Percentiles rank a stretch among this genome's conserved stretches.
Conservation (phyloP, 2,113 vertebrate genomes). For the Sterrhoptilus dennistouni region DNA sequence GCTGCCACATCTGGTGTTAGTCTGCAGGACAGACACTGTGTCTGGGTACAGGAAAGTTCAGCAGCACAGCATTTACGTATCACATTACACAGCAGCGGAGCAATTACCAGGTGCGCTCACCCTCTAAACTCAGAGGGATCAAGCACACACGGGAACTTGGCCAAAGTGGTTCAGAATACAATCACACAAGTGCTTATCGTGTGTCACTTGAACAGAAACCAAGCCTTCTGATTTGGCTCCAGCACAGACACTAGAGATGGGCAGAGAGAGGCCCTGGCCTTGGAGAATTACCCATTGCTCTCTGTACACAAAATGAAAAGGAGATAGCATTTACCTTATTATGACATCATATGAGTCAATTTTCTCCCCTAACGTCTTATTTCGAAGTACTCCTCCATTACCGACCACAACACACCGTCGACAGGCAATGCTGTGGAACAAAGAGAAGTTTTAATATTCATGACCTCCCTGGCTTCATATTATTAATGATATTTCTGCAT, state of each 20-base stretch:
- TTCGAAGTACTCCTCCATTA: conserved; percentile 81
- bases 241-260: background rate
- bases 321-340: conserved; percentile 75
- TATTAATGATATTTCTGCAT: background rate
- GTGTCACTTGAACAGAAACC: background rate
- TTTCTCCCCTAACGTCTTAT: conserved; percentile 78
- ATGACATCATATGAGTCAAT: conserved; percentile 81
- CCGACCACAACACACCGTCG: conserved; percentile 80
- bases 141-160: background rate
- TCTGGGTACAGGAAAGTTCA: background rate
- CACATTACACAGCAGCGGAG: background rate
- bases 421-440: conserved; percentile 69
- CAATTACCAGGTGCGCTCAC: background rate
- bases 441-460: background rate
- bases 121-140: background rate
- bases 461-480: background rate
- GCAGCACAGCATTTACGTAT: background rate
- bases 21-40: background rate
- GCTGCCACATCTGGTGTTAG: fast-evolving
- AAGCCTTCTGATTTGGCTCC: background rate
- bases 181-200: background rate
- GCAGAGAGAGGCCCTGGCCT: background rate
- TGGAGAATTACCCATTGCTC: background rate
- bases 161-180: conserved; percentile 5
- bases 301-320: background rate